Percentiles rank a stretch among this genome's conserved stretches.
Evolutionary conservation across 2,888 invertebrate genomes (phyloP).

Genomic region (Leucophenga montana): DNA sequence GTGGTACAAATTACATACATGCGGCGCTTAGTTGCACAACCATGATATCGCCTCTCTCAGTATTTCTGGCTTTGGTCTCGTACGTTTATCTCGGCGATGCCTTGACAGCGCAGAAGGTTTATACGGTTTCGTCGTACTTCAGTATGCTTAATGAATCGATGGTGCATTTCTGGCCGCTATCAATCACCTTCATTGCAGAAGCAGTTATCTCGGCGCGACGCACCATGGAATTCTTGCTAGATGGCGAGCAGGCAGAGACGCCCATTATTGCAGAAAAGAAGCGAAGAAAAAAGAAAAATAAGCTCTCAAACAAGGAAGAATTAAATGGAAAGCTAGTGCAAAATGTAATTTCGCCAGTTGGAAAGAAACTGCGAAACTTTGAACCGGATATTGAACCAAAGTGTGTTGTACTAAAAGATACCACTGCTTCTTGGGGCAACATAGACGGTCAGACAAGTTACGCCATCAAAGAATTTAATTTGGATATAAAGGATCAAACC

Average conservation of each 20-base stretch:
- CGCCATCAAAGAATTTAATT: constrained; percentile 73
- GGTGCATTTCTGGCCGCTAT: constrained; percentile 86
- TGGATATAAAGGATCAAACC: constrained; percentile 68
- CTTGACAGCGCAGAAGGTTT: constrained; percentile 84
- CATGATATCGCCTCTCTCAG: constrained; percentile 85
- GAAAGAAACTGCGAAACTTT: constrained; percentile 46
- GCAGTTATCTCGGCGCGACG: constrained; percentile 82
- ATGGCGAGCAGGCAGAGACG: constrained; percentile 58
- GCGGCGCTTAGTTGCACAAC: constrained; percentile 82
- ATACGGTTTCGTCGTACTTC: constrained; percentile 86
- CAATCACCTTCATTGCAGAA: constrained; percentile 84
- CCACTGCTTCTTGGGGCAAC: constrained; percentile 75
- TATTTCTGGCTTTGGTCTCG: constrained; percentile 83
- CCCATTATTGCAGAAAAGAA: constrained; percentile 64
- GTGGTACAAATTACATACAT: constrained; percentile 79
- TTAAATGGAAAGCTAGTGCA: constrained; percentile 45
- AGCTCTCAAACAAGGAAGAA: constrained; percentile 39
- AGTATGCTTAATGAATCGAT: constrained; percentile 85
- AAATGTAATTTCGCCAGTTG: constrained; percentile 26
- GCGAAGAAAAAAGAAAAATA: constrained; percentile 64
- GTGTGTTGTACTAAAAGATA: constrained; percentile 72
- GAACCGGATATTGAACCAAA: constrained; percentile 57
- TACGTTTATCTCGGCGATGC: constrained; percentile 78
- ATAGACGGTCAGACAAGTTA: constrained; percentile 58
- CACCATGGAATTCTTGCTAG: constrained; percentile 79